Percentiles rank a stretch among this genome's conserved stretches.
Evolutionary conservation across 2,113 vertebrate species (phyloP).

Genomic region (Ancistrus triradiatus): DNA sequence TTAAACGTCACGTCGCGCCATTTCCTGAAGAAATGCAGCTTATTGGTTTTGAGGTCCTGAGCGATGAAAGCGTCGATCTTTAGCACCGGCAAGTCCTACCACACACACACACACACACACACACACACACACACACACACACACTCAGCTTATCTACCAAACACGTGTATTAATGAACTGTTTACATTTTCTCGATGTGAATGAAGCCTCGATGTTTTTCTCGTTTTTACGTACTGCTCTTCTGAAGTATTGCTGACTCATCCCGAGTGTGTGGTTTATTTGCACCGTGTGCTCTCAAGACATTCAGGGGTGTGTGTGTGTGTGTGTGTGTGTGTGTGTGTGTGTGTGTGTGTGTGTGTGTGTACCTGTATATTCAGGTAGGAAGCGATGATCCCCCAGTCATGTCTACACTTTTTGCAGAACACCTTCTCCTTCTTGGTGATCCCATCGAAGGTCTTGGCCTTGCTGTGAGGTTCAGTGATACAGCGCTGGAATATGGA

Average conservation of each 20-base stretch:
- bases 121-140: slow-evolving; percentile 7
- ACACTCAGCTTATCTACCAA: background rate
- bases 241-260: no score
- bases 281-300: background rate
- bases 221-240: no score
- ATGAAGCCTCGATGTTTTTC: no score
- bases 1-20: slow-evolving; percentile 63
- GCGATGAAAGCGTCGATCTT: slow-evolving; percentile 75
- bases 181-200: no score
- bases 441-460: slow-evolving; percentile 16
- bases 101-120: background rate
- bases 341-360: slow-evolving; percentile 11
- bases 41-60: slow-evolving; percentile 51
- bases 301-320: background rate
- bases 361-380: slow-evolving; percentile 56
- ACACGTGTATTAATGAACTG: no score
- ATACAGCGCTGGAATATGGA: slow-evolving; percentile 35
- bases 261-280: background rate
- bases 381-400: slow-evolving; percentile 70
- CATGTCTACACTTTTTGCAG: slow-evolving; percentile 61
- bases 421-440: slow-evolving; percentile 60
- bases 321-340: slow-evolving; percentile 15
- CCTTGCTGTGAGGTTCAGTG: slow-evolving; percentile 30
- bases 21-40: slow-evolving; percentile 50
- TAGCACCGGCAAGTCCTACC: slow-evolving; percentile 66